phyloP scores from a whole-genome alignment of 2,888 invertebrate species.

The Masnerella sp. region DNA sequence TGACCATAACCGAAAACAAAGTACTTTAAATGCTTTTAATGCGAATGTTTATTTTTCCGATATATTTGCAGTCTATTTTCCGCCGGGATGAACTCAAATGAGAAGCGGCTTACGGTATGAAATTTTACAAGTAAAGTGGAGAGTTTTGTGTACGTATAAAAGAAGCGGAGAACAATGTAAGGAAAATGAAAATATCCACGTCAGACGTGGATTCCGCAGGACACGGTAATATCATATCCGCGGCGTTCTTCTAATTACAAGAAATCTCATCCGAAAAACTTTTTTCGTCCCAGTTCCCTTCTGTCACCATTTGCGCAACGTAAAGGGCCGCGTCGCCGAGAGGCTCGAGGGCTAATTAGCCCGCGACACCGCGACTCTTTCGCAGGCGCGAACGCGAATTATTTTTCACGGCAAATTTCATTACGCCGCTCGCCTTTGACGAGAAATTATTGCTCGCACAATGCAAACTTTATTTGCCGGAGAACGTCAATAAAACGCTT shows the following conservation, averaged over 20 bases:
- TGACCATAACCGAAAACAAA: slow-evolving; percentile 8
- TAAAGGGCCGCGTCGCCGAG: slow-evolving; percentile 32
- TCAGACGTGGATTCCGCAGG: slow-evolving; percentile 24
- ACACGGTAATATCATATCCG: slow-evolving; percentile 37
- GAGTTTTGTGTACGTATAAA: slow-evolving; percentile 3
- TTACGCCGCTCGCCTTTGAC: slow-evolving; percentile 5
- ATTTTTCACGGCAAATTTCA: slow-evolving; percentile 33
- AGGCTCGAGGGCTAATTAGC: slow-evolving; percentile 39
- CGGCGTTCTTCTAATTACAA: slow-evolving; percentile 40
- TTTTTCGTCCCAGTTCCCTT: slow-evolving; percentile 34
- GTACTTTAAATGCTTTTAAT: slow-evolving; percentile 14
- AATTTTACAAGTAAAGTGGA: slow-evolving; percentile 20
- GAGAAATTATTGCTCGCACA: not conserved
- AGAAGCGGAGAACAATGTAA: slow-evolving; percentile 29
- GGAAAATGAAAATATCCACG: slow-evolving; percentile 40
- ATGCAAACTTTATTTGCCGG: not conserved
- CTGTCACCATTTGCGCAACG: slow-evolving; percentile 26
- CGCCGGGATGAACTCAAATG: slow-evolving; percentile 20
- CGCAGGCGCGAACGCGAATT: slow-evolving; percentile 24
- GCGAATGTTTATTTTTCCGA: slow-evolving; percentile 17
- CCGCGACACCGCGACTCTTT: slow-evolving; percentile 12
- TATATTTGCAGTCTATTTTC: slow-evolving; percentile 29
- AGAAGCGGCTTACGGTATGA: slow-evolving; percentile 14
- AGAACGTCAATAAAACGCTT: no score
- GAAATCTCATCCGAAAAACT: slow-evolving; percentile 35